Conservation (phyloP, 2,888 invertebrate species). For the Agrochola circellaris region DNA sequence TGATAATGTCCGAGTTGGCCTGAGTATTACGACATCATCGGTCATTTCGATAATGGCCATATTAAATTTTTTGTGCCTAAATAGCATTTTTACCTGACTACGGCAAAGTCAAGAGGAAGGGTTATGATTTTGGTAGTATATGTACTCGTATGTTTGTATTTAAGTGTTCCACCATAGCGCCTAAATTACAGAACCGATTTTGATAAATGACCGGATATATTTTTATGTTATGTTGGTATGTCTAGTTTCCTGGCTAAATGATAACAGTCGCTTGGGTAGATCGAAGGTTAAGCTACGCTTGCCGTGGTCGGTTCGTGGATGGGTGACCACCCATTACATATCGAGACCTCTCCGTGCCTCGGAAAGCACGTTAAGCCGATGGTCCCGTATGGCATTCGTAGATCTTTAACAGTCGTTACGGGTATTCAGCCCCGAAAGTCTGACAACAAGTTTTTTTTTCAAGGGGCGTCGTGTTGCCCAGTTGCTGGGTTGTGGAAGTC, state of each 20-base stretch:
- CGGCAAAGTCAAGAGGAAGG: no score
- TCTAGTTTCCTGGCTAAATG: background rate
- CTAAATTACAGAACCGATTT: no score
- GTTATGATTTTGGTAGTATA: no score
- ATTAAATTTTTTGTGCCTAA: constrained; percentile 16
- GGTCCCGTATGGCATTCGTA: background rate
- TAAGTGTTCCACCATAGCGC: no score
- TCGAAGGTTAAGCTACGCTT: no score
- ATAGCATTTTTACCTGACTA: background rate
- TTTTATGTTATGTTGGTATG: no score
- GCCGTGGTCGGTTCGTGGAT: background rate
- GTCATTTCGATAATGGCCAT: background rate
- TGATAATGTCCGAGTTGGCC: constrained; percentile 1
- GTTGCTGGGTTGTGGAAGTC: no score
- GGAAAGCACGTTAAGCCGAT: background rate
- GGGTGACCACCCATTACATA: background rate
- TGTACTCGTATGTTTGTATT: no score
- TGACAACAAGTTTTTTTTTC: no score
- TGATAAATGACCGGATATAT: no score
- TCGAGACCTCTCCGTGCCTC: background rate
- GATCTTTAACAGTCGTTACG: background rate
- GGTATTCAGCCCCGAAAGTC: background rate
- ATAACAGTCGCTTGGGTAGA: background rate
- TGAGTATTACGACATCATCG: constrained; percentile 24
- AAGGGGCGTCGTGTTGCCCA: no score